phyloP scores from a whole-genome alignment of 2,113 vertebrate genomes.

The Eurystomus gularis region DNA sequence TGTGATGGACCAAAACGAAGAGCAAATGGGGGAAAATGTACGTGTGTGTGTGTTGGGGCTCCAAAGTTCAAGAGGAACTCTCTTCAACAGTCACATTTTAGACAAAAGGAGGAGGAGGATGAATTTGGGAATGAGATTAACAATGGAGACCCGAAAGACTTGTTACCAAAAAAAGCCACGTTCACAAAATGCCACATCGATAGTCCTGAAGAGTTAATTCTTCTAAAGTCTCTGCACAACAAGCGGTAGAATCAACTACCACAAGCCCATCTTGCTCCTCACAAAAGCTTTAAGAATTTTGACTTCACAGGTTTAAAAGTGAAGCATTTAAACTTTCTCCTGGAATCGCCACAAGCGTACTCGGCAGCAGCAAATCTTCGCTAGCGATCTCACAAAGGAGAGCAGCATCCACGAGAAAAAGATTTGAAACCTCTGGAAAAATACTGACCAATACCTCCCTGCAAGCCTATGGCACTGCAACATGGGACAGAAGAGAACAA shows the following conservation, averaged over 20 bases:
- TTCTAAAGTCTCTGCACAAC: background rate
- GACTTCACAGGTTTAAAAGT: background rate
- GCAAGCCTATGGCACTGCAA: background rate
- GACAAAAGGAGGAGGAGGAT: slow-evolving; percentile 50
- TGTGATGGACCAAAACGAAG: background rate
- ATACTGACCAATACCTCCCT: background rate
- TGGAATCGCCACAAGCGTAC: too few species aligned
- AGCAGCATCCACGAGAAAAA: background rate
- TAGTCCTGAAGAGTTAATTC: background rate
- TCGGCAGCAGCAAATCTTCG: background rate
- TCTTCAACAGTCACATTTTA: slow-evolving; percentile 47
- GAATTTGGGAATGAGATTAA: slow-evolving; percentile 37
- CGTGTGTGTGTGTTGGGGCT: background rate
- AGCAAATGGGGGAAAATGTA: background rate
- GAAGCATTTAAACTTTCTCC: too few species aligned
- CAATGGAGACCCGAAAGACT: slow-evolving; percentile 39
- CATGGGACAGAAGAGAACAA: background rate
- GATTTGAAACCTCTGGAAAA: background rate
- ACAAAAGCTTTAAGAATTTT: background rate
- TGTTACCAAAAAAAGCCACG: background rate
- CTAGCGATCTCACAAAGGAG: background rate
- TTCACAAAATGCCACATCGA: slow-evolving; percentile 1
- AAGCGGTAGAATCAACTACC: background rate
- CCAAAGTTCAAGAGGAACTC: background rate
- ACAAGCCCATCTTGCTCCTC: background rate